phyloP scores from a whole-genome alignment of 2,797 vertebrate species.

The Graptemys geographica region DNA sequence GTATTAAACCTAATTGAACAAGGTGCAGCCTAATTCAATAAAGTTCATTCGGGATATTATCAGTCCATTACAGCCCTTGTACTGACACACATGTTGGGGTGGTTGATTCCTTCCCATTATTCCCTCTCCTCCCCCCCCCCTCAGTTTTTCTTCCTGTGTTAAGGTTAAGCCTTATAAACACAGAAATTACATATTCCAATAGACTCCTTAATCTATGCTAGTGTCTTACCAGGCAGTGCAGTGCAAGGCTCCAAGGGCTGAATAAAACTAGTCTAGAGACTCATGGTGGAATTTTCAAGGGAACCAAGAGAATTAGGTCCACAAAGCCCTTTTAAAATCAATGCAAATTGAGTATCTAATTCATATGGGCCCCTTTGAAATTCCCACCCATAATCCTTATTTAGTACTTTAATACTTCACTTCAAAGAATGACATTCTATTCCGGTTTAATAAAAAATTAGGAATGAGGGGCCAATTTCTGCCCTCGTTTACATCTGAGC shows the following conservation, averaged over 20 bases:
- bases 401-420: background rate
- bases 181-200: background rate
- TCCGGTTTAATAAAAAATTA: background rate
- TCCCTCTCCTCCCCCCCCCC: no score
- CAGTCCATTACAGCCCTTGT: background rate
- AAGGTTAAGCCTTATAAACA: background rate
- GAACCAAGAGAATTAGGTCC: background rate
- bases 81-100: background rate
- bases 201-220: background rate
- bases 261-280: background rate
- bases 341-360: background rate
- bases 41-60: background rate
- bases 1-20: background rate
- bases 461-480: background rate
- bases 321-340: background rate
- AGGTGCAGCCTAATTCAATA: background rate
- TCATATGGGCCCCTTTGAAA: background rate
- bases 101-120: background rate
- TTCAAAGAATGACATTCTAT: background rate
- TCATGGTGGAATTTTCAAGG: background rate
- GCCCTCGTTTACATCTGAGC: background rate
- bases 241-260: background rate
- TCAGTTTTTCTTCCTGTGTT: background rate
- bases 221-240: background rate
- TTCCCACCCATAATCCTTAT: background rate